Evolutionary conservation across 2,797 vertebrate species (phyloP), one percentile per base, ranked within the genome.

Genomic region (Sarcoramphus papa): DNA sequence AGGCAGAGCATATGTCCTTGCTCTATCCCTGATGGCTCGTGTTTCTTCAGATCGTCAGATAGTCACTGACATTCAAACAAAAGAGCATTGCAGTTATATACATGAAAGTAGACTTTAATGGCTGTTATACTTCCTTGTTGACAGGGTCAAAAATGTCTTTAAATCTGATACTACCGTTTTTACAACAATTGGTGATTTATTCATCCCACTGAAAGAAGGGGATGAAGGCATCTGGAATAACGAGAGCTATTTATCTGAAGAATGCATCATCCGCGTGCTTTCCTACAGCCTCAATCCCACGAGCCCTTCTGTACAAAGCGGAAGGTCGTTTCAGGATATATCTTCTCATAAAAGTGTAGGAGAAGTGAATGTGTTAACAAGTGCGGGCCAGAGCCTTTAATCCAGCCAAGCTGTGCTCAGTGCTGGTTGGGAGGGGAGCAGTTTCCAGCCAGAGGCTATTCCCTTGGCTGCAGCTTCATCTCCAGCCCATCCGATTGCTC

Each of bases 221-320:
- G 67, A 73, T 79, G 64, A 95, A 88, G 74, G 70, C 77, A 82
- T 75, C 56, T 82, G 92, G 56, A 80, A 21, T 74, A 74, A 70
- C 12, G 19, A 93, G 85, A 89, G 45, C 45, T 78, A 23, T 93
- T 95, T 92, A 83, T 81, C 80, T 91, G 86, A 81, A 60, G 85
- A 45, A 74, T 74, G 78, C 88, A 72, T 94, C 83, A 31, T 68
- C 57, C 6, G 2, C 2, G 0, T 31, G 45, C 75, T 85, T 94
- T 76, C n/a, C 75, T 89, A n/a, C 63, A 81, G 69, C 88, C 65
- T 78, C 65, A 56, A 3, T 90, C 85, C 90, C 77, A 63, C 0
- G 22, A 94, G 96, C n/a, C 45, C 63, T 82, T 47, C 70, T 85
- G 83, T 43, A 69, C 63, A 43, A 90, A 88, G 77, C 3, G 0